These are phyloP conservation scores for Nebria salina DNA, from an alignment of 2,888 invertebrate genomes.

Conservation along the genomic window DNA sequence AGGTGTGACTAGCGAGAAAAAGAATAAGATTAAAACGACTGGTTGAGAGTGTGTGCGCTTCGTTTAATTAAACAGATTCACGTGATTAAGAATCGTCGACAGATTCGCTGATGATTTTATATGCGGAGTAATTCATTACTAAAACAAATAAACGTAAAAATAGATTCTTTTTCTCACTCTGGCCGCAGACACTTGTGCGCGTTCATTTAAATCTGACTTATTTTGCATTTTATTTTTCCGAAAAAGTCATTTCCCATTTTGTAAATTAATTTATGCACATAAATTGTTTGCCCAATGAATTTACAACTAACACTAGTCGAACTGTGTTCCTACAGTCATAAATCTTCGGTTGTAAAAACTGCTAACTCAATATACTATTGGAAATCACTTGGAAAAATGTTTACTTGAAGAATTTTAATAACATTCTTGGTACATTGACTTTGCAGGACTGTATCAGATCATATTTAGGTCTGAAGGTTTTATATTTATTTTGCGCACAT, in stretches of 20 bases:
- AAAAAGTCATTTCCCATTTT: slow-evolving; percentile 37
- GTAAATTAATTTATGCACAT: slow-evolving; percentile 45
- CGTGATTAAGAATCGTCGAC: slow-evolving; percentile 39
- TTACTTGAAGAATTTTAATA: background rate
- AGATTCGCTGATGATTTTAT: slow-evolving; percentile 40
- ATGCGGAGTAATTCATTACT: slow-evolving; percentile 37
- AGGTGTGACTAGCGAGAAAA: background rate
- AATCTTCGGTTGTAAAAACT: background rate
- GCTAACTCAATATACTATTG: background rate
- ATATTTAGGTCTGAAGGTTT: too few relatives aligned
- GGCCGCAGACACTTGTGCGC: slow-evolving; percentile 17
- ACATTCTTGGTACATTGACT: background rate
- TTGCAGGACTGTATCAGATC: too few relatives aligned
- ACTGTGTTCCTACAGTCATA: background rate
- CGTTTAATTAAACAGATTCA: slow-evolving; percentile 36
- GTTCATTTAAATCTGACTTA: slow-evolving; percentile 33
- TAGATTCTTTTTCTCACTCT: background rate
- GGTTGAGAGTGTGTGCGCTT: slow-evolving; percentile 3
- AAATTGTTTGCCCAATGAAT: slow-evolving; percentile 21
- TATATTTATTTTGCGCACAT: too few relatives aligned
- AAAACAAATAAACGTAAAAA: slow-evolving; percentile 34
- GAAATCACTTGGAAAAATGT: background rate
- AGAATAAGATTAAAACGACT: slow-evolving; percentile 3
- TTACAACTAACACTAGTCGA: background rate
- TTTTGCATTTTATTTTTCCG: slow-evolving; percentile 32